Conservation (phyloP, 2,113 vertebrate species). For the Heliornis fulica region DNA sequence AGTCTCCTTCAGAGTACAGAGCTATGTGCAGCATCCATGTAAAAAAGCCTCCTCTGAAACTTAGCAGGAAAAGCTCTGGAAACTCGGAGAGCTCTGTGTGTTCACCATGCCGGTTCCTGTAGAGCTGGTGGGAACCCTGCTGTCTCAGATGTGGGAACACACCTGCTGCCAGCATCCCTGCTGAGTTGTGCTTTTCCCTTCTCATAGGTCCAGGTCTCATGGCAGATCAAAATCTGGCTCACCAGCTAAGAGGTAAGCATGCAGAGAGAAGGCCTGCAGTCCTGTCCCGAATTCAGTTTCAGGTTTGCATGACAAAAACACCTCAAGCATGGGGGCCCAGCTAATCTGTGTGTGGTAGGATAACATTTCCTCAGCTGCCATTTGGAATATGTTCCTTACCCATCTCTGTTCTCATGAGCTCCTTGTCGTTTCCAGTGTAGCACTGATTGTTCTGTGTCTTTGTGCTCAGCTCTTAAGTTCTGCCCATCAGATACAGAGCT, state of each 20-base stretch:
- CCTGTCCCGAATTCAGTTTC: not conserved
- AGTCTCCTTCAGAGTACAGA: no score
- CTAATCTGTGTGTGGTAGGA: not conserved
- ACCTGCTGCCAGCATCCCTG: not conserved
- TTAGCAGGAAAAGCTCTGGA: not conserved
- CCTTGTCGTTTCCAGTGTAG: not conserved
- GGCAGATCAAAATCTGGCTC: constrained; percentile 67
- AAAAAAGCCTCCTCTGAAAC: not conserved
- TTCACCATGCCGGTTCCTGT: not conserved
- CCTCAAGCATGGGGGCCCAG: not conserved
- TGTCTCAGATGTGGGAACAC: not conserved
- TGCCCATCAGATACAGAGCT: not conserved
- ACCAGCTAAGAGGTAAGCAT: constrained; percentile 33
- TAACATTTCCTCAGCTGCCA: not conserved
- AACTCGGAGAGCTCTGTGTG: not conserved
- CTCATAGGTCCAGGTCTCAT: constrained; percentile 52
- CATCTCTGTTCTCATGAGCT: not conserved
- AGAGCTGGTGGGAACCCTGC: not conserved
- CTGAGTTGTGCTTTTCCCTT: not conserved
- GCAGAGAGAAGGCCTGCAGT: not conserved
- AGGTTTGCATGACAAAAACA: not conserved
- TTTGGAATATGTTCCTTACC: not conserved
- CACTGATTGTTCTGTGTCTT: not conserved
- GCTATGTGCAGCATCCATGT: not conserved
- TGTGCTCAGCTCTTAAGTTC: not conserved